Base-by-base conservation (phyloP, 1,140 invertebrate species). In the Trachelipus rathkii region DNA sequence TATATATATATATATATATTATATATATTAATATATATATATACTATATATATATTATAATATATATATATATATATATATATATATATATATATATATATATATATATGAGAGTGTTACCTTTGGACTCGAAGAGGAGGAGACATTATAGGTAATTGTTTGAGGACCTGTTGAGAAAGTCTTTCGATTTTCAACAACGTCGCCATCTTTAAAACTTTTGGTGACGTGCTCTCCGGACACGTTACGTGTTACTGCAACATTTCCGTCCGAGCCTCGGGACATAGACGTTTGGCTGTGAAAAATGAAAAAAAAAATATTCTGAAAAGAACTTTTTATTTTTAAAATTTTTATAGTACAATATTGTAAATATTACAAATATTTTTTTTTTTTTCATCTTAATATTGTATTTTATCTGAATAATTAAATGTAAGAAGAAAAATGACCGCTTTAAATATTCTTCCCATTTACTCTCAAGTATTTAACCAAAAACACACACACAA, bases 11-110 rank as follows among this genome's bases (percentile, higher is more conserved):
- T 60, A 60, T 19, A 19, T 60, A 60, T 15, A 60, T 60, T 60
- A 60, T 60, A 19, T 60, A 19, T 60, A 60, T 60, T 4, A 4
- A 60, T 60, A 60, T 60, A 60, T 60, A 60, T 60, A 60, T 60
- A 60, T 60, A 60, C 46, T 19, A 15, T 60, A 60, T 19, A 60
- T 13, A 60, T 15, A 60, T 60, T 60, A 60, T 60, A 60, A 60
- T 60, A 60, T 60, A 60, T 60, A 60, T 60, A 60, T 60, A 60
- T 60, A 60, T 60, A 60, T 60, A 60, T 60, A 60, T 60, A 60
- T 60, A 60, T 60, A 60, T 60, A 60, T 60, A 19, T 15, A 60
- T 19, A 60, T 60, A 13, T 60, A 15, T 60, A 15, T 60, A 60
- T 15, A 60, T 60, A 19, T 13, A 60, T 13, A 19, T 60, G 1